phyloP scores from a whole-genome alignment of 2,113 vertebrate genomes.

The Oryzias melastigma region DNA sequence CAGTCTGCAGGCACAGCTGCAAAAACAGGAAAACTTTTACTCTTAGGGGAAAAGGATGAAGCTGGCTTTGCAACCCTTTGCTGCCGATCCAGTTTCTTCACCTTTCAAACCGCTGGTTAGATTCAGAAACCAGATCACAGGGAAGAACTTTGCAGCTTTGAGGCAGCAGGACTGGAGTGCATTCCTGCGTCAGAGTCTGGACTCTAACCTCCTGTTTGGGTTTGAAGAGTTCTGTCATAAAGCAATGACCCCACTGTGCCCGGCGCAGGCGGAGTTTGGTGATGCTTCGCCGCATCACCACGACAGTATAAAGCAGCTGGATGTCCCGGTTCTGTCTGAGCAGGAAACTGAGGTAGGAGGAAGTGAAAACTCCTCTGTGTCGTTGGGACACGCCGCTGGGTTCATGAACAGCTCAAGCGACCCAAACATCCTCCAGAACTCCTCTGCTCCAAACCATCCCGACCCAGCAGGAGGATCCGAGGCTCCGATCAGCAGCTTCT shows the following conservation, averaged over 20 bases:
- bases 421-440: neutral
- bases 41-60: slow-evolving; percentile 22
- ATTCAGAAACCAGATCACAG: slow-evolving; percentile 3
- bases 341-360: slow-evolving; percentile 8
- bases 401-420: slow-evolving; percentile 8
- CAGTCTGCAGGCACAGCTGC: neutral
- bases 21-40: neutral
- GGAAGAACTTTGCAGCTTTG: slow-evolving; percentile 6
- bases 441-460: neutral
- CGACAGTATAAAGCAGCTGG: neutral
- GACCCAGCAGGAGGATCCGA: slow-evolving; percentile 6
- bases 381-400: neutral
- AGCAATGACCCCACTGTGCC: slow-evolving; percentile 37
- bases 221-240: slow-evolving; percentile 51
- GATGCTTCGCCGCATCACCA: neutral
- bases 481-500: neutral
- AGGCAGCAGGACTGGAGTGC: neutral
- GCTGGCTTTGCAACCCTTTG: slow-evolving; percentile 18
- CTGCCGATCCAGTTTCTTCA: slow-evolving; percentile 9
- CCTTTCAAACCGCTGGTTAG: slow-evolving; percentile 2
- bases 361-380: slow-evolving; percentile 12
- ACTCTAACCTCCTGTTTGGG: neutral
- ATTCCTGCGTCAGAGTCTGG: too few species aligned
- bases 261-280: slow-evolving; percentile 4
- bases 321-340: slow-evolving; percentile 7